A percentile compares a stretch with the other conserved stretches of the same genome.
Evolutionary conservation across 2,113 vertebrate species (phyloP).

Genomic region (Asarcornis scutulata): DNA sequence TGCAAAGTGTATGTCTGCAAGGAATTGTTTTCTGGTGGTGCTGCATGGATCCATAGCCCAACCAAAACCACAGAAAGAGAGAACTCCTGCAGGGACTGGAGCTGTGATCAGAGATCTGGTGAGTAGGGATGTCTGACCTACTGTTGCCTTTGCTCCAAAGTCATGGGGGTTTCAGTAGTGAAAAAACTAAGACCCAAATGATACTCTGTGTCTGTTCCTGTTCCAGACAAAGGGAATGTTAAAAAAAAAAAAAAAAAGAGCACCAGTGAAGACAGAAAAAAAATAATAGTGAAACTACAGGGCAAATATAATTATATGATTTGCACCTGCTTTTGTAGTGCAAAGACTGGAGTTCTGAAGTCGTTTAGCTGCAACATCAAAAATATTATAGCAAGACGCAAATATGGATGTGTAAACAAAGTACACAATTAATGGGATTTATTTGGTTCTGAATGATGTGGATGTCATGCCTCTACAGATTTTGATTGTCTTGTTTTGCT

Average conservation of each 20-base stretch:
- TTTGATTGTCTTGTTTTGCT: neutral
- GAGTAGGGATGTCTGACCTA: fast-evolving
- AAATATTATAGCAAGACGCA: neutral
- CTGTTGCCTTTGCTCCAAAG: neutral
- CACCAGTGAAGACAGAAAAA: neutral
- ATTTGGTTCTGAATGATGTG: neutral
- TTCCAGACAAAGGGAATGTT: neutral
- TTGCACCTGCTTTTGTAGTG: neutral
- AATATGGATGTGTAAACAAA: neutral
- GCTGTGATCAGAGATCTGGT: neutral
- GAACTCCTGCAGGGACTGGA: neutral
- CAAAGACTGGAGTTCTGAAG: neutral
- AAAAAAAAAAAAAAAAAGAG: too few relatives aligned
- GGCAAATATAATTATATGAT: neutral
- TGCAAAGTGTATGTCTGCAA: neutral
- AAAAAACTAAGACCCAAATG: neutral
- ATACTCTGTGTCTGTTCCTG: fast-evolving
- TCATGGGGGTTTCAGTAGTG: neutral
- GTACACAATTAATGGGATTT: slow-evolving; percentile 22
- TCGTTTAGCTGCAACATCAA: neutral
- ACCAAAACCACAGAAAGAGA: neutral
- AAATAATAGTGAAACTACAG: neutral
- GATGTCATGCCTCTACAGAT: neutral
- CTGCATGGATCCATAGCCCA: neutral
- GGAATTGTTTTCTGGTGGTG: neutral